Percentiles rank a stretch among this genome's conserved stretches.
phyloP scores from a whole-genome alignment of 2,797 vertebrate genomes.

The Phoxinus dragarum region DNA sequence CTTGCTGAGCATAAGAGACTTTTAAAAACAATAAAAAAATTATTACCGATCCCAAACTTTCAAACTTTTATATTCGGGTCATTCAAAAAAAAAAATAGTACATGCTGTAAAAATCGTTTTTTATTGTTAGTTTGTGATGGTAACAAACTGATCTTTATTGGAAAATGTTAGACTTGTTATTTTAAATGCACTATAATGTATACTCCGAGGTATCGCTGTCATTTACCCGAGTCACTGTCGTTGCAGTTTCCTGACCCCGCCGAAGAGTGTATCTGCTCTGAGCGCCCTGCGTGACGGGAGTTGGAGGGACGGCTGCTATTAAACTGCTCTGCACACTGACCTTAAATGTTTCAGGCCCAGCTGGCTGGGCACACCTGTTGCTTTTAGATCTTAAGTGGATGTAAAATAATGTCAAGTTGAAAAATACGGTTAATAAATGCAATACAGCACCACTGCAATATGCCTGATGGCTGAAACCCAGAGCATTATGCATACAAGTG shows the following conservation, averaged over 20 bases:
- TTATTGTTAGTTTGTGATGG: not conserved
- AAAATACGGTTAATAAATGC: constrained; percentile 65
- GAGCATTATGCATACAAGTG: constrained; percentile 59
- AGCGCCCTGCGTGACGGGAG: constrained; percentile 92
- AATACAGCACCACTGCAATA: constrained; percentile 63
- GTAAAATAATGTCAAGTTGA: constrained; percentile 61
- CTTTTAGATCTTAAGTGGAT: constrained; percentile 52
- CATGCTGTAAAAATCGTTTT: not conserved
- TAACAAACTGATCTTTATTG: not conserved
- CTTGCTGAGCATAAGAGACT: not conserved
- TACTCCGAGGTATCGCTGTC: not conserved
- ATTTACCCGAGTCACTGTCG: not conserved
- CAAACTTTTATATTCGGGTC: not conserved
- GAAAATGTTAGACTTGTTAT: not conserved
- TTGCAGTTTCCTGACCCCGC: constrained; percentile 92
- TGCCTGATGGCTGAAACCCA: constrained; percentile 55
- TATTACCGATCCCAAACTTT: not conserved
- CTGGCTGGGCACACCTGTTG: constrained; percentile 87
- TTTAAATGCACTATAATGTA: not conserved
- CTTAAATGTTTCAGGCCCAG: constrained; percentile 82
- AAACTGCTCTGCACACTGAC: constrained; percentile 68
- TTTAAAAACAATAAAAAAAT: not conserved
- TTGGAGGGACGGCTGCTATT: constrained; percentile 99
- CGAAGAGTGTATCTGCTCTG: constrained; percentile 92
- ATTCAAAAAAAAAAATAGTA: not conserved